Evolutionary conservation across 2,113 vertebrate genomes (phyloP).

Genomic region (Cynocephalus volans): DNA sequence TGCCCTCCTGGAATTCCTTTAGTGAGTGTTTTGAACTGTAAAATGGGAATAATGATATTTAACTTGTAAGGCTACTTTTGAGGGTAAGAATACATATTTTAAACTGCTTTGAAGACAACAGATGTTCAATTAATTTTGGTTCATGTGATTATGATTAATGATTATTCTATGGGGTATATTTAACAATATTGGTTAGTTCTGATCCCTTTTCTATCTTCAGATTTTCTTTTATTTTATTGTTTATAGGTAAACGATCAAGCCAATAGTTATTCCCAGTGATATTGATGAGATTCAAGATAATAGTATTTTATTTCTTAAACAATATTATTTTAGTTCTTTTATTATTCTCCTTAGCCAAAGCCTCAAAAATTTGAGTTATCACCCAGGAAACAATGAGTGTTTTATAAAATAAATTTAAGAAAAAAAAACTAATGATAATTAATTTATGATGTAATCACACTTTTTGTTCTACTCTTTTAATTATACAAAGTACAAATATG

Average conservation of each 20-base stretch:
- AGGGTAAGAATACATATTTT: neutral
- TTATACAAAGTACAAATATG: neutral
- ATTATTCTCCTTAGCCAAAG: neutral
- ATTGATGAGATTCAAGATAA: neutral
- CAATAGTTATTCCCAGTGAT: neutral
- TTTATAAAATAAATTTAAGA: slow-evolving; percentile 57
- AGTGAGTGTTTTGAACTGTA: neutral
- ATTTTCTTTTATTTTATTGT: neutral
- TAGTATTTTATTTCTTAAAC: slow-evolving; percentile 24
- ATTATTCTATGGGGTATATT: no score
- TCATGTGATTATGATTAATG: no score
- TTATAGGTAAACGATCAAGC: neutral
- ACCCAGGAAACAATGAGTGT: neutral
- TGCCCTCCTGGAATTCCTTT: neutral
- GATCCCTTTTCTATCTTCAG: neutral
- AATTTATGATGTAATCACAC: neutral
- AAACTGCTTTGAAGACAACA: neutral
- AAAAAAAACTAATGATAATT: slow-evolving; percentile 48
- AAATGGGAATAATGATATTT: neutral
- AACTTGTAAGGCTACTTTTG: neutral
- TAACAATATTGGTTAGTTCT: no score
- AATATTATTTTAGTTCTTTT: neutral
- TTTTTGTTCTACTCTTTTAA: neutral
- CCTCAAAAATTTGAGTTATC: neutral
- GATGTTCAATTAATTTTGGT: slow-evolving; percentile 5